phyloP scores from a whole-genome alignment of 2,888 invertebrate genomes.

The Cantharis lateralis region DNA sequence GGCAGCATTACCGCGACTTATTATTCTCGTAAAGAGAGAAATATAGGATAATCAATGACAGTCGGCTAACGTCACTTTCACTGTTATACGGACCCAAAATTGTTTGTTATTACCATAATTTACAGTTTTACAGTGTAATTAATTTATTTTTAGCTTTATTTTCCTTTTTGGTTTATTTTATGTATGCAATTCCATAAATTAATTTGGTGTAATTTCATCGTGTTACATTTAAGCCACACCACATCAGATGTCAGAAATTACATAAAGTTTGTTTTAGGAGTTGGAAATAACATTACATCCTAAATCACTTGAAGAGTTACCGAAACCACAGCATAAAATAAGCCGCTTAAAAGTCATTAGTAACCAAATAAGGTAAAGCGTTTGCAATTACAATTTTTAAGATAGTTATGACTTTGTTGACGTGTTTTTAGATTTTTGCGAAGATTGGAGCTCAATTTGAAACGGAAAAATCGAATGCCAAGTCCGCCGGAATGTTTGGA shows the following conservation, averaged over 20 bases:
- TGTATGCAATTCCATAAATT: background rate
- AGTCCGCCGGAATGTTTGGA: constrained; percentile 60
- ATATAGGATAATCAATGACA: background rate
- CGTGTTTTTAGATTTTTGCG: constrained; percentile 65
- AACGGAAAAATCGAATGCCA: constrained; percentile 65
- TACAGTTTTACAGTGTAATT: background rate
- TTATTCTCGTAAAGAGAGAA: background rate
- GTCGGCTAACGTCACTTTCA: background rate
- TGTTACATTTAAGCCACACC: background rate
- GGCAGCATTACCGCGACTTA: background rate
- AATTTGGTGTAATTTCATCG: background rate
- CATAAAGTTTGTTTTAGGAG: constrained; percentile 40
- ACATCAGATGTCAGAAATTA: background rate
- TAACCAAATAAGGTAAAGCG: constrained; percentile 72
- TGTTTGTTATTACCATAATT: background rate
- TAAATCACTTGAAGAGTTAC: constrained; percentile 62
- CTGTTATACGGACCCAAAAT: background rate
- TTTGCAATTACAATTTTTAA: background rate
- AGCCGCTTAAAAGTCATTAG: constrained; percentile 73
- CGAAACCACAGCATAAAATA: constrained; percentile 64
- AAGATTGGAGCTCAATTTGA: constrained; percentile 72
- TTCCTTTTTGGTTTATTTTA: background rate
- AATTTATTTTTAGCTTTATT: background rate
- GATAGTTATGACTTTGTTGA: background rate
- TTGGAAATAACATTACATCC: constrained; percentile 62